Evolutionary conservation across 2,113 vertebrate species (phyloP).

Genomic region (Monarcha castaneiventris): DNA sequence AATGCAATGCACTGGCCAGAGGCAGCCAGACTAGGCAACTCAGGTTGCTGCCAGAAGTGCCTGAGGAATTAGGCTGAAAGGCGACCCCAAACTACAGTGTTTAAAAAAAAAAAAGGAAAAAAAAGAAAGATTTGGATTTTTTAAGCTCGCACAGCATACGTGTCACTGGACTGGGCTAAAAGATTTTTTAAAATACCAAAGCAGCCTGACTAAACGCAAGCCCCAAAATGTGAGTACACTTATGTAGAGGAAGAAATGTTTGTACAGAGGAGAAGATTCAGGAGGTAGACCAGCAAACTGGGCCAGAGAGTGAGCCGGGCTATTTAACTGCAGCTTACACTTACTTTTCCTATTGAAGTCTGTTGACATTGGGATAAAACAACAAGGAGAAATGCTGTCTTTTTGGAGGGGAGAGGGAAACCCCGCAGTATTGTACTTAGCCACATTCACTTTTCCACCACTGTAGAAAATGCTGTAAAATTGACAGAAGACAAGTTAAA

Average conservation of each 20-base stretch:
- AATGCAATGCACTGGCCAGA: neutral
- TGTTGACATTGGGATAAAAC: neutral
- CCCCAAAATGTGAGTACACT: neutral
- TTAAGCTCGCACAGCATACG: neutral
- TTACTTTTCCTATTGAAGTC: neutral
- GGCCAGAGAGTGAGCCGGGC: neutral
- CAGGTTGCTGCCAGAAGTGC: neutral
- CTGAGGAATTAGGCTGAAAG: neutral
- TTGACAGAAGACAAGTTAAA: neutral
- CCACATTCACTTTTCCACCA: neutral
- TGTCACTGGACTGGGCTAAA: neutral
- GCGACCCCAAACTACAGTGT: neutral
- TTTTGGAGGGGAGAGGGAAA: neutral
- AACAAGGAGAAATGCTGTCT: neutral
- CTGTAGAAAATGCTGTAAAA: neutral
- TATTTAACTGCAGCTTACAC: neutral
- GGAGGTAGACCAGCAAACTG: neutral
- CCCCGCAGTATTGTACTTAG: neutral
- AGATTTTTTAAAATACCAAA: neutral
- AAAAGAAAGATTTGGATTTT: neutral
- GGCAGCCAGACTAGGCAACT: neutral
- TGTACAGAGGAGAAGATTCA: neutral
- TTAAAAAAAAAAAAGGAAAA: neutral
- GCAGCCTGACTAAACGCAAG: neutral
- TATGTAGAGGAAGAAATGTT: neutral